Evolutionary conservation across 2,113 vertebrate genomes (phyloP).

Genomic region (Mungos mungo): DNA sequence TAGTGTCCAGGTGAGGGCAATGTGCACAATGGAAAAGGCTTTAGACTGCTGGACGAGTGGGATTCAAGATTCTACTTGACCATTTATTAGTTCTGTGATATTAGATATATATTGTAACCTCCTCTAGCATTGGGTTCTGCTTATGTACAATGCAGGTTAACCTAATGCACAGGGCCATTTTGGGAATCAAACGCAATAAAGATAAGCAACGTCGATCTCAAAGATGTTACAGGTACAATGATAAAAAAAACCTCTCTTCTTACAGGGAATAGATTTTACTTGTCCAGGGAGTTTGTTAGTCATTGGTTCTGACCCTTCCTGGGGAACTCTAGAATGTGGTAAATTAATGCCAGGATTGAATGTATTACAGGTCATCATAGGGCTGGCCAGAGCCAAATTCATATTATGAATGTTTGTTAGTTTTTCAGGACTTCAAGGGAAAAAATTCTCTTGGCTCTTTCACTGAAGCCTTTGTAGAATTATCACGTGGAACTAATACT

Average conservation of each 20-base stretch:
- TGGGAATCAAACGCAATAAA: background rate
- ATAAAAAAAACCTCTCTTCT: background rate
- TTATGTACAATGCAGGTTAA: background rate
- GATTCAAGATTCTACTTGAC: background rate
- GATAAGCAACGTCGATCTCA: background rate
- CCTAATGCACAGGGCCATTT: background rate
- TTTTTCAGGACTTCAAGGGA: constrained; percentile 13
- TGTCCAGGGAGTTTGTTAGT: background rate
- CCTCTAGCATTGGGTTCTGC: background rate
- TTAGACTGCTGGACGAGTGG: background rate
- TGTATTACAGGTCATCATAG: background rate
- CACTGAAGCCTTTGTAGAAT: background rate
- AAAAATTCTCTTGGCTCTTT: background rate
- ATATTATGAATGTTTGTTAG: background rate
- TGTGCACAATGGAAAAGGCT: background rate
- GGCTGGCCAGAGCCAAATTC: background rate
- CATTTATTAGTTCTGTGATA: background rate
- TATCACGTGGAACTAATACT: background rate
- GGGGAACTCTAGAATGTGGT: background rate
- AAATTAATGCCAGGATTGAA: background rate
- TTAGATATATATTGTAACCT: background rate
- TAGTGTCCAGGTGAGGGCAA: background rate
- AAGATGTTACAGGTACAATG: background rate
- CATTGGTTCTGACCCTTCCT: background rate
- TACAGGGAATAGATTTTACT: background rate